phyloP scores from a whole-genome alignment of 2,797 vertebrate genomes.

The Danio albolineatus region DNA sequence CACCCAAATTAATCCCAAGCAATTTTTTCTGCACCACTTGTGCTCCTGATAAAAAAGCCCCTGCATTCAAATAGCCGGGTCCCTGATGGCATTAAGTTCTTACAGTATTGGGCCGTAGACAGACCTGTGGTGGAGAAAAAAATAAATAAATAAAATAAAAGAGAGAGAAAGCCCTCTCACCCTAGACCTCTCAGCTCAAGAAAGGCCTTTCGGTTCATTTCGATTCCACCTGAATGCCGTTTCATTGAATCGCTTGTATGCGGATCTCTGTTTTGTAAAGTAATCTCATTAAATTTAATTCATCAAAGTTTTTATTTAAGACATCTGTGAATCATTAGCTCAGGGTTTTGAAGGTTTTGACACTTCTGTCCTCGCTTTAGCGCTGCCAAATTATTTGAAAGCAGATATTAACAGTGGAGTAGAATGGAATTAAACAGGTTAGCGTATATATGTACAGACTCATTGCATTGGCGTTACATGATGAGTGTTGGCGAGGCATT shows the following conservation, averaged over 20 bases:
- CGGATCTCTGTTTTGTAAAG: conserved; percentile 20
- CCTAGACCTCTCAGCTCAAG: conserved; percentile 2
- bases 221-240: neutral
- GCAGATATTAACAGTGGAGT: conserved; percentile 32
- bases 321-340: conserved; percentile 24
- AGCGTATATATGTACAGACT: conserved; percentile 5
- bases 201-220: conserved; percentile 10
- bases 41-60: conserved; percentile 78
- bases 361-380: neutral
- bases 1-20: conserved; percentile 79
- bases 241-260: neutral
- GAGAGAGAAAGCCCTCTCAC: conserved; percentile 48
- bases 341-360: conserved; percentile 10
- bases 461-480: conserved; percentile 21
- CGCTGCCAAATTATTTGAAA: neutral
- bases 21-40: conserved; percentile 81
- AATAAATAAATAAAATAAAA: neutral
- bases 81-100: conserved; percentile 78
- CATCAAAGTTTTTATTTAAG: conserved; percentile 17
- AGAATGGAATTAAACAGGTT: conserved; percentile 40
- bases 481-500: conserved; percentile 35
- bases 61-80: conserved; percentile 76
- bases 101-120: conserved; percentile 74
- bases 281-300: conserved; percentile 41
- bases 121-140: conserved; percentile 64